Conservation (phyloP, 1,140 invertebrate genomes). For the Drosophila arizonae region DNA sequence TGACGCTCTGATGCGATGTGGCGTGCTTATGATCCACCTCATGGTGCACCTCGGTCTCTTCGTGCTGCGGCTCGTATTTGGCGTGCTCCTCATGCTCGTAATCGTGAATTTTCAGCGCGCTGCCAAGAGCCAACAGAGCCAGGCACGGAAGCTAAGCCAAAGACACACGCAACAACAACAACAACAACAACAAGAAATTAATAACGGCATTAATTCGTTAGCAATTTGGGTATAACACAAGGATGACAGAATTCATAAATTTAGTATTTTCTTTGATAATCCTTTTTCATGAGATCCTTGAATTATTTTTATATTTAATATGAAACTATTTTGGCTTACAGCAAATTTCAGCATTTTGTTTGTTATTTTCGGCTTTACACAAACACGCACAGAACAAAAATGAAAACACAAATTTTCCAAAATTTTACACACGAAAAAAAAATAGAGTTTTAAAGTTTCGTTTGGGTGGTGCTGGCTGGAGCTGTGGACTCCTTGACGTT, state of each 20-base stretch:
- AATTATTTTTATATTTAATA: constrained; percentile 6
- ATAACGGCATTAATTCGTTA: not conserved
- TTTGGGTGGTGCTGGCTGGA: not conserved
- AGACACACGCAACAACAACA: not conserved
- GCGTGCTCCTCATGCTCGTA: constrained; percentile 63
- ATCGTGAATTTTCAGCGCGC: constrained; percentile 71
- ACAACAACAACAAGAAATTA: constrained; percentile 10
- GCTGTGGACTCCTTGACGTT: constrained; percentile 58
- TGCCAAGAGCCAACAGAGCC: constrained; percentile 47
- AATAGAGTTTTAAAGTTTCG: not conserved
- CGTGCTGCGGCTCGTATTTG: constrained; percentile 82
- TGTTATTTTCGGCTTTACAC: constrained; percentile 12
- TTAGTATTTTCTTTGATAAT: constrained; percentile 5
- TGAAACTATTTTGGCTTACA: constrained; percentile 59
- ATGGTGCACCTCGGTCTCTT: constrained; percentile 85
- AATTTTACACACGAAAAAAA: constrained; percentile 2
- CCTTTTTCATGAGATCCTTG: constrained; percentile 3
- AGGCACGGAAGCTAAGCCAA: constrained; percentile 61
- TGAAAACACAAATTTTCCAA: not conserved
- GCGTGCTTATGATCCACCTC: constrained; percentile 86
- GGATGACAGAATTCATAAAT: not conserved
- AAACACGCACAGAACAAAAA: constrained; percentile 36
- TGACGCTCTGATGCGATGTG: constrained; percentile 86
- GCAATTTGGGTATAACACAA: not conserved
- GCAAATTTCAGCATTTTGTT: constrained; percentile 72